A percentile compares a stretch with the other conserved stretches of the same genome.
These are phyloP conservation scores for Benthosema pterotum DNA, from an alignment of 2,797 vertebrate species.

Conservation along the genomic window DNA sequence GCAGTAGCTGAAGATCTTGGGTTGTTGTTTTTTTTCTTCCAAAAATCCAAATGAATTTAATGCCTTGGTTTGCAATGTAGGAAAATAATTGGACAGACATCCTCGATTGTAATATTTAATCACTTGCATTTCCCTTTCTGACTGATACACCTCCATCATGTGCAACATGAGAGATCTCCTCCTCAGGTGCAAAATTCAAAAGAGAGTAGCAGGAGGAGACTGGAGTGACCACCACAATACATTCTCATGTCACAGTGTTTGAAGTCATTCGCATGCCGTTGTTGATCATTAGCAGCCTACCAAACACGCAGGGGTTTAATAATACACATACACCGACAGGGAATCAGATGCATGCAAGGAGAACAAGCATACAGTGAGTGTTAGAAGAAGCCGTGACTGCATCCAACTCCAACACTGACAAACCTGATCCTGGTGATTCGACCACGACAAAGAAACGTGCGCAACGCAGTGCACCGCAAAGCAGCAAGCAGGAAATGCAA, in stretches of 20 bases:
- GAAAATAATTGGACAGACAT: not conserved
- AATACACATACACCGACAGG: conserved; percentile 24
- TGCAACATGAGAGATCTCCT: conserved; percentile 53
- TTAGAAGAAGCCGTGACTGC: not conserved
- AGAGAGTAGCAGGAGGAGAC: conserved; percentile 26
- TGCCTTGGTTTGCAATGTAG: conserved; percentile 8
- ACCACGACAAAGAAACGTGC: not conserved
- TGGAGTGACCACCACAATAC: no score
- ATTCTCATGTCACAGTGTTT: conserved; percentile 25
- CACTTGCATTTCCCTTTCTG: conserved; percentile 52
- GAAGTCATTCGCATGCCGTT: conserved; percentile 31
- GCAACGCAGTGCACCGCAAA: conserved; percentile 4
- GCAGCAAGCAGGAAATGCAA: conserved; percentile 19
- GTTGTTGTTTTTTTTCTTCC: conserved; percentile 1
- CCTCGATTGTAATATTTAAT: not conserved
- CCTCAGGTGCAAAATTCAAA: conserved; percentile 10
- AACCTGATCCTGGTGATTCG: not conserved
- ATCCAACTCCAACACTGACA: conserved; percentile 4
- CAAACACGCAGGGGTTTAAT: conserved; percentile 20
- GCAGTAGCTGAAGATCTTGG: no score
- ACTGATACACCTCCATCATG: conserved; percentile 64
- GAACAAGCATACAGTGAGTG: not conserved
- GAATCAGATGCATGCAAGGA: conserved; percentile 50
- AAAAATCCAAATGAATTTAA: conserved; percentile 13
- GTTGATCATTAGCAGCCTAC: conserved; percentile 15